A percentile compares a stretch with the other conserved stretches of the same genome.
Evolutionary conservation across 1,140 invertebrate genomes (phyloP).

Genomic region (Triops longicaudatus): DNA sequence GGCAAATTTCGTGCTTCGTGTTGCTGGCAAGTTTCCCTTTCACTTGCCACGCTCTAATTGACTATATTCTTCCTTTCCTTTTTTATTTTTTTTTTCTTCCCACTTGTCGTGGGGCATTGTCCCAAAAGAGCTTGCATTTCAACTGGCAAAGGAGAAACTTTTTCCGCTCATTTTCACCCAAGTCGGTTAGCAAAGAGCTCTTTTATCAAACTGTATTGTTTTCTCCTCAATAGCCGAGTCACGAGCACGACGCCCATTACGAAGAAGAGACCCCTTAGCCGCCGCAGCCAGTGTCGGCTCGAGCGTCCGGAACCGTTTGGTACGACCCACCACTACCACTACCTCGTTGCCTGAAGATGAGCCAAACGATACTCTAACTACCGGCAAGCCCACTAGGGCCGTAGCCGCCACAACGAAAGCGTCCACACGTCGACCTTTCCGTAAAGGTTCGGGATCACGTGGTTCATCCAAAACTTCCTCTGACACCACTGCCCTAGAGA

Average conservation of each 20-base stretch:
- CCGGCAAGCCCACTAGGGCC: slow-evolving; percentile 2
- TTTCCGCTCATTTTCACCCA: background rate
- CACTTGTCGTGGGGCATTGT: background rate
- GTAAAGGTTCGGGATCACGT: background rate
- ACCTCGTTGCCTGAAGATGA: background rate
- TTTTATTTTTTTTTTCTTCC: background rate
- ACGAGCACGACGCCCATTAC: slow-evolving; percentile 17
- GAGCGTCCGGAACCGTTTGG: slow-evolving; percentile 23
- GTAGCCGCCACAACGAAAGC: slow-evolving; percentile 19
- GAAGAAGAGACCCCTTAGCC: slow-evolving; percentile 20
- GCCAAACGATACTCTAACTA: background rate
- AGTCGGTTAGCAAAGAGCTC: background rate
- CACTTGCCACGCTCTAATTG: slow-evolving; percentile 9
- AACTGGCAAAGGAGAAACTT: background rate
- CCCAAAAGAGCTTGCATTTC: too few relatives aligned
- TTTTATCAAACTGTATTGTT: background rate
- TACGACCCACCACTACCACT: slow-evolving; percentile 20
- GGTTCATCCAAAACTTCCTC: background rate
- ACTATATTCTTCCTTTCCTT: background rate
- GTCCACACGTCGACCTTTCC: background rate
- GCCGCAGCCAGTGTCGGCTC: slow-evolving; percentile 26
- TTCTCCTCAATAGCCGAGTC: slow-evolving; percentile 17
- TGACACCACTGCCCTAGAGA: background rate
- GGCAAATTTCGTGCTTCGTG: slow-evolving; percentile 13
- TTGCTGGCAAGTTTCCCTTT: slow-evolving; percentile 15